Evolutionary conservation across 1,140 invertebrate genomes (phyloP), one percentile per base, ranked within the genome.

Genomic region (Ctenoplectra terminalis): DNA sequence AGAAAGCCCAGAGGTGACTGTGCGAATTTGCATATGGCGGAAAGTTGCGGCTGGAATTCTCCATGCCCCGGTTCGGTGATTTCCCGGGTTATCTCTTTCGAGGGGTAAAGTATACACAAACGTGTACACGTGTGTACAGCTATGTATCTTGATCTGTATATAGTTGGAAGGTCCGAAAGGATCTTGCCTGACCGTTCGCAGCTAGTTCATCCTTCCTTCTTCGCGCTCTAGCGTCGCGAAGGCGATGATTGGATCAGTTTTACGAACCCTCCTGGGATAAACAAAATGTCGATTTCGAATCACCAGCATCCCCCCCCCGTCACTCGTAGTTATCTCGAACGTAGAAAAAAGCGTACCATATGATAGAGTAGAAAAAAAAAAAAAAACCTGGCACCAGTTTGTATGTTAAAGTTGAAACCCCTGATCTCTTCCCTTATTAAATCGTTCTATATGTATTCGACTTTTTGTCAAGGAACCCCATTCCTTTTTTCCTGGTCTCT

Each of bases 211-310:
- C 69, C 60, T 63, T 71, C 43, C 48, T 70, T 56, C 52, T 74
- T 31, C 58, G 58, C 37, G 58, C n/a, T 50, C 50, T 43, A 26
- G 77, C 73, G 70, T 85, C 87, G 78, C 66, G 48, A 46, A 66
- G 48, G 73, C 86, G 84, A 94, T 93, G 94, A 94, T 94, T 94
- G 93, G 93, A 94, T 94, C 92, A 92, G 90, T 94, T 94, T 94
- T 94, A 94, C 90, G 93, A 93, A 92, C 88, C 90, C 92, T 90
- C 90, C 43, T 71, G 93, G 92, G 92, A 94, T 92, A 90, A 90
- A 92, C 91, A 91, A 91, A 70, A 69, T 52, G 72, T 64, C 84
- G 72, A 69, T 70, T 71, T 50, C 63, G 23, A 54, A 71, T 50
- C 50, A n/a, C 23, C 31, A 5, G 23, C 1, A 11, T 17, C 23